Percentiles rank a stretch among this genome's conserved stretches.
phyloP scores from a whole-genome alignment of 2,888 invertebrate species.

The Ceraclea dissimilis region DNA sequence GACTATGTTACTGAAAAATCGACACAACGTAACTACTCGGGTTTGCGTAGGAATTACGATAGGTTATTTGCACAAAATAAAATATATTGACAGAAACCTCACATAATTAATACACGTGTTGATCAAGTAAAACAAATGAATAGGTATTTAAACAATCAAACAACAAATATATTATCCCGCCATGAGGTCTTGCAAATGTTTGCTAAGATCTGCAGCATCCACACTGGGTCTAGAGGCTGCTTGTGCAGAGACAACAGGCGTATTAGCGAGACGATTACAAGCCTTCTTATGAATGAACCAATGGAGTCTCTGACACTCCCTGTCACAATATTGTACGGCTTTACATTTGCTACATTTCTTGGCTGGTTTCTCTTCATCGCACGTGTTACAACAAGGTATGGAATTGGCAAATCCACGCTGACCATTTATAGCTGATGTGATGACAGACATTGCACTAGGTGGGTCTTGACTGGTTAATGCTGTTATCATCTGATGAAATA shows the following conservation, averaged over 20 bases:
- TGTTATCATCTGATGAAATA: constrained; percentile 79
- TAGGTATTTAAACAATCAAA: too few species aligned
- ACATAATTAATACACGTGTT: too few species aligned
- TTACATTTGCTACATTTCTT: constrained; percentile 96
- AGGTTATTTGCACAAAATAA: too few species aligned
- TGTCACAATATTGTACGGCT: constrained; percentile 86
- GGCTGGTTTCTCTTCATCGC: constrained; percentile 80
- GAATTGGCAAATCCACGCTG: constrained; percentile 72
- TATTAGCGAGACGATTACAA: constrained; percentile 58
- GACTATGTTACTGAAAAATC: too few species aligned
- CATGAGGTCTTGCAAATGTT: constrained; percentile 45
- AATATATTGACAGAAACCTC: too few species aligned
- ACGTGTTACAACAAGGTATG: constrained; percentile 68
- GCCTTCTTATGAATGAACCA: constrained; percentile 88
- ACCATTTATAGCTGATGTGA: constrained; percentile 80
- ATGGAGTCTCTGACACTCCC: constrained; percentile 88
- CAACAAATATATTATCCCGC: constrained; percentile 30
- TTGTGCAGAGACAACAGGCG: constrained; percentile 32
- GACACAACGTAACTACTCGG: too few species aligned
- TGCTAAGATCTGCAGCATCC: constrained; percentile 44
- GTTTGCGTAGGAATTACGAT: too few species aligned
- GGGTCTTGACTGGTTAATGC: constrained; percentile 69
- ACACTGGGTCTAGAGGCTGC: constrained; percentile 32
- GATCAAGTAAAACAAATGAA: too few species aligned
- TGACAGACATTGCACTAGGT: constrained; percentile 60